Percentiles rank a stretch among this genome's conserved stretches.
Evolutionary conservation across 2,888 invertebrate species (phyloP).

Genomic region (Drosophila cognata): DNA sequence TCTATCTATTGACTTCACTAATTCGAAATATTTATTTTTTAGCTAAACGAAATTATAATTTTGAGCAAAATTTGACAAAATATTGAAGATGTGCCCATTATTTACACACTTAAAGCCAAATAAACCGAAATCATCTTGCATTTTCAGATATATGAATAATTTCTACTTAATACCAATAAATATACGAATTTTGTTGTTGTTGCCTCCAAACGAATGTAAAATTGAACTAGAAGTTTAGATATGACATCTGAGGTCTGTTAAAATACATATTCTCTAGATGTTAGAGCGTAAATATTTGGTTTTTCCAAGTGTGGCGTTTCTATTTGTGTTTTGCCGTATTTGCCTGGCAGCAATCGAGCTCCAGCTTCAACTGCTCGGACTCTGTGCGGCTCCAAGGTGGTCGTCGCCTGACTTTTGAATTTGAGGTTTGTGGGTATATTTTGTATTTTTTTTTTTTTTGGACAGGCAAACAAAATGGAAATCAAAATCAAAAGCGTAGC

Average conservation of each 20-base stretch:
- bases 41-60: neutral
- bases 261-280: neutral
- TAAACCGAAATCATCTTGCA: neutral
- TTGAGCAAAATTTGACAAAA: neutral
- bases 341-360: conserved; percentile 50
- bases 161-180: neutral
- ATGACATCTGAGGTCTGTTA: neutral
- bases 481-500: conserved; percentile 44
- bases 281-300: too few relatives aligned
- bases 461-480: conserved; percentile 49
- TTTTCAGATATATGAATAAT: neutral
- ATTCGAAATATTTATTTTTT: neutral
- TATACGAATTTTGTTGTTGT: neutral
- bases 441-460: neutral
- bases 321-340: conserved; percentile 35
- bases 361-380: conserved; percentile 16
- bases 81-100: neutral
- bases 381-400: conserved; percentile 50
- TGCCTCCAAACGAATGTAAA: neutral
- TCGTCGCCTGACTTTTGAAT: conserved; percentile 21
- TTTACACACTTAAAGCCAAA: neutral
- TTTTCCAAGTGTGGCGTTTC: conserved; percentile 18
- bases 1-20: neutral
- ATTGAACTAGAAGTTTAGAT: neutral
- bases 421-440: conserved; percentile 6